These are phyloP conservation scores for human (Homo sapiens) DNA, from an alignment of 2,113 vertebrate species.

Conservation along the genomic window GRCh38 chr18:4048501-4049000, in stretches of 20 bases:
- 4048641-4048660: too few species aligned
- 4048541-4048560: not conserved
- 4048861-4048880: not conserved
- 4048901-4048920: not conserved
- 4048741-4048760: not conserved
- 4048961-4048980: too few species aligned
- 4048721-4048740: not conserved
- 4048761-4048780: not conserved
- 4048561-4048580: not conserved
- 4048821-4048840: not conserved
- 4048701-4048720: not conserved
- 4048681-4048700: fast-evolving
- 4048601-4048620: not conserved
- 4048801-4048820: not conserved
- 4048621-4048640: not conserved
- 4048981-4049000: too few species aligned
- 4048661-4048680: not conserved
- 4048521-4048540: not conserved
- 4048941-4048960: too few species aligned
- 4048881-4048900: not conserved
- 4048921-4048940: not conserved
- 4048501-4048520: not conserved
- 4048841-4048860: not conserved
- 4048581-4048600: not conserved
- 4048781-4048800: not conserved